Evolutionary conservation across 1,140 invertebrate genomes (phyloP), one percentile per base, ranked within the genome.

Genomic region (Popillia japonica): DNA sequence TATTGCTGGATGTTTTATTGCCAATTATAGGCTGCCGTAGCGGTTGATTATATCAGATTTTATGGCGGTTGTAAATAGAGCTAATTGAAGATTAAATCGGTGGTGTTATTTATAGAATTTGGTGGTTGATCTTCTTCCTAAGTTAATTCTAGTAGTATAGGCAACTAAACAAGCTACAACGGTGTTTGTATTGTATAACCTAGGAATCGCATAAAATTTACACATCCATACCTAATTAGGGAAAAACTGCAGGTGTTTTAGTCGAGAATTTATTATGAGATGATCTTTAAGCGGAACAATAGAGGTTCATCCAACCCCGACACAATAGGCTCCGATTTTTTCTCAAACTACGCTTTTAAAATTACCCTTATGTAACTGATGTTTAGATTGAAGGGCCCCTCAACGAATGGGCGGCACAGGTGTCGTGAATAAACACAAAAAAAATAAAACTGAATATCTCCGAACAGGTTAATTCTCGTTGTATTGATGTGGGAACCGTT

Each of bases 371-470:
- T 14, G 4, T 55, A 55, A 55, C 48, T n/a, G 17, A 55, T 55
- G 14, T 17, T 55, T n/a, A 14, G 48, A n/a, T 55, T 17, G 48
- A 55, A 17, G 48, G 48, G 48, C 4, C 27, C 27, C 27, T 4
- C 27, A 4, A 34, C 27, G 27, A 34, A 55, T 17, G 48, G 48
- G 14, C 9, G 10, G 40, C 42, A 42, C 73, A 42, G 40, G 40
- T 75, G 73, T 55, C 14, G n/a, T 55, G 48, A n/a, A 41, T 42
- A 75, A 75, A 40, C 40, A 75, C 40, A 42, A 41, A 22, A 75
- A 42, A 48, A 40, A 55, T 3, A 55, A 55, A 55, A n/a, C 4
- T 17, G 48, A n/a, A 55, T 11, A 55, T 55, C 17, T 55, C 9
- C 10, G 34, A 75, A 48, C 73, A 42, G 42, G 42, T 48, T 42